phyloP scores from a whole-genome alignment of 2,113 vertebrate genomes.

The Petrocephalus microphthalmus region DNA sequence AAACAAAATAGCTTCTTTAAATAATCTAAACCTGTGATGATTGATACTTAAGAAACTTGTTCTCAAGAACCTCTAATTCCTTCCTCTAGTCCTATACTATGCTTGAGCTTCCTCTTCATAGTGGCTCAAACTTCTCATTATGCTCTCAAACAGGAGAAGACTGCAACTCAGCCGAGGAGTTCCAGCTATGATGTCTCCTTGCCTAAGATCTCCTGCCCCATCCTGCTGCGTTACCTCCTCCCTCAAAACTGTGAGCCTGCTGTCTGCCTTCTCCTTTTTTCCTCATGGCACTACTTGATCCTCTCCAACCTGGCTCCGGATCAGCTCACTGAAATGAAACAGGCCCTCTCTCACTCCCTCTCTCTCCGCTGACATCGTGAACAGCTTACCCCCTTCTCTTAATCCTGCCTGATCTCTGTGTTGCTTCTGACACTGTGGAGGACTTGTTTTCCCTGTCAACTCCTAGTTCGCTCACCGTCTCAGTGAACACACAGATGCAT shows the following conservation, averaged over 20 bases:
- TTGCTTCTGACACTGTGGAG: conserved; percentile 15
- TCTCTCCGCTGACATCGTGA: neutral
- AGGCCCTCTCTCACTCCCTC: neutral
- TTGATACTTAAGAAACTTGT: neutral
- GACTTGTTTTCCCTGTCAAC: neutral
- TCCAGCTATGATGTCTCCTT: neutral
- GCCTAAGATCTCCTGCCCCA: conserved; percentile 7
- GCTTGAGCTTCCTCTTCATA: neutral
- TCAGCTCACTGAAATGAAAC: conserved; percentile 3
- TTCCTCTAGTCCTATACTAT: neutral
- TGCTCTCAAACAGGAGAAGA: neutral
- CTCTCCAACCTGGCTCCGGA: neutral
- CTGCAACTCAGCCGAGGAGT: neutral
- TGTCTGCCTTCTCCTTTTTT: neutral
- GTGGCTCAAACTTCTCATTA: neutral
- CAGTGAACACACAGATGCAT: neutral
- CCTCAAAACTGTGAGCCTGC: neutral
- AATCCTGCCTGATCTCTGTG: conserved; percentile 13
- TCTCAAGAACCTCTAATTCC: neutral
- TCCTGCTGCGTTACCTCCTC: conserved; percentile 3
- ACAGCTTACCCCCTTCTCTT: conserved; percentile 8
- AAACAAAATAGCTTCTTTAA: neutral
- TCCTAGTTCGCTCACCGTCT: neutral
- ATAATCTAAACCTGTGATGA: neutral
- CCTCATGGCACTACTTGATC: conserved; percentile 13